These are phyloP conservation scores for Atherinomorus stipes DNA, from an alignment of 2,113 vertebrate genomes.

Conservation along the genomic window DNA sequence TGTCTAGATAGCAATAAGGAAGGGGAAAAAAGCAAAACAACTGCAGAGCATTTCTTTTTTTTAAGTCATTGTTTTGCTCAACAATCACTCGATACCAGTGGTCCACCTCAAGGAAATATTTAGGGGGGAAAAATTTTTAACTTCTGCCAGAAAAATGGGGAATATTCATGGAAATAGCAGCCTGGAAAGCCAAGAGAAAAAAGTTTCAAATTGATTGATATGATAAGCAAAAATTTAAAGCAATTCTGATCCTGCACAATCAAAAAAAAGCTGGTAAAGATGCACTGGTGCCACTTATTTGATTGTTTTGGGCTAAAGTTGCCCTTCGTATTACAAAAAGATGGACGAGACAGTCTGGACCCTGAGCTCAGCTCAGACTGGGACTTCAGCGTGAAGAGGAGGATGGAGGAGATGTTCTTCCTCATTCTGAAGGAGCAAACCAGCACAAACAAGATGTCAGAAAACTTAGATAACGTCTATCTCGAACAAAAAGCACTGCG, in stretches of 20 bases:
- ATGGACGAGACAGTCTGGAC: slow-evolving; percentile 1
- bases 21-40: background rate
- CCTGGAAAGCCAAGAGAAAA: background rate
- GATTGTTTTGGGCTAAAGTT: background rate
- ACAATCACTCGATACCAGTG: background rate
- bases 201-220: background rate
- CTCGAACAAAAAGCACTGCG: background rate
- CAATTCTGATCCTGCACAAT: no score
- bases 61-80: background rate
- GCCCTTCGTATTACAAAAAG: background rate
- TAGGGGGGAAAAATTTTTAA: background rate
- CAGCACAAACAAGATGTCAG: slow-evolving; percentile 48
- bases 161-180: background rate
- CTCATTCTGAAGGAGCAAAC: slow-evolving; percentile 27
- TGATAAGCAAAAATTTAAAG: background rate
- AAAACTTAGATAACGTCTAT: background rate
- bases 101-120: background rate
- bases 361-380: background rate
- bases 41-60: slow-evolving; percentile 1
- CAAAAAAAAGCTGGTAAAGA: no score
- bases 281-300: background rate
- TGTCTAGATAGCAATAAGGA: slow-evolving; percentile 37
- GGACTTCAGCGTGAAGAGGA: background rate
- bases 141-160: background rate
- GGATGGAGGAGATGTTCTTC: background rate